Base-by-base conservation (phyloP, 1,140 invertebrate species). In the Drosophila pseudoobscura region DNA sequence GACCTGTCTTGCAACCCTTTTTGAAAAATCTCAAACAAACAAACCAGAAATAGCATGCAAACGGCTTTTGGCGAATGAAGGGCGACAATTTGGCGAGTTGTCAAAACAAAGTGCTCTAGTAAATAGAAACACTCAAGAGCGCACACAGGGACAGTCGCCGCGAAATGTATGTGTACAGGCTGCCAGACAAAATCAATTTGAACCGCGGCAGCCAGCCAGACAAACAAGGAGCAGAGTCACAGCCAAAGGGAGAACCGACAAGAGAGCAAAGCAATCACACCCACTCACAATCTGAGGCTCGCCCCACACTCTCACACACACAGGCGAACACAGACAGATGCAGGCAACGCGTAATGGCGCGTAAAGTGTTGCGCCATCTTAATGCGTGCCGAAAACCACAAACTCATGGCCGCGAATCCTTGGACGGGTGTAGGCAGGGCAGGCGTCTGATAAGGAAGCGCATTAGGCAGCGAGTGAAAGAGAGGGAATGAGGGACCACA, bases 321-420 rank as follows among this genome's bases (percentile, higher is more conserved):
- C 43, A 35, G 22, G 20, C 41, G 29, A 45, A 45, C 45, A 11
- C 55, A 65, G 45, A 75, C 63, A 51, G 20, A 50, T 75, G 62
- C 80, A 83, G 63, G 60, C 77, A 64, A 44, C 24, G 47, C 49
- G 72, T 84, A 84, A 85, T 84, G 80, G 80, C 76, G 80, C 80
- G 80, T 79, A 84, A 84, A 84, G 75, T 80, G 80, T 84, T 84
- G 80, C 66, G 72, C 72, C 80, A 76, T 84, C 80, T 84, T 79
- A 84, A 79, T 84, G 80, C 73, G 76, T 74, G 73, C 63, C 72
- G 62, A 84, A 83, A 84, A 84, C 80, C 80, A 56, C 80, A 78
- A 78, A 62, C 72, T 84, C 75, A 62, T 59, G 49, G 52, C 57
- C 72, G 58, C 75, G 60, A 56, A 49, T 58, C 24, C 62, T 62